Conservation (phyloP, 1,140 invertebrate species). For the Plectrocnemia conspersa region DNA sequence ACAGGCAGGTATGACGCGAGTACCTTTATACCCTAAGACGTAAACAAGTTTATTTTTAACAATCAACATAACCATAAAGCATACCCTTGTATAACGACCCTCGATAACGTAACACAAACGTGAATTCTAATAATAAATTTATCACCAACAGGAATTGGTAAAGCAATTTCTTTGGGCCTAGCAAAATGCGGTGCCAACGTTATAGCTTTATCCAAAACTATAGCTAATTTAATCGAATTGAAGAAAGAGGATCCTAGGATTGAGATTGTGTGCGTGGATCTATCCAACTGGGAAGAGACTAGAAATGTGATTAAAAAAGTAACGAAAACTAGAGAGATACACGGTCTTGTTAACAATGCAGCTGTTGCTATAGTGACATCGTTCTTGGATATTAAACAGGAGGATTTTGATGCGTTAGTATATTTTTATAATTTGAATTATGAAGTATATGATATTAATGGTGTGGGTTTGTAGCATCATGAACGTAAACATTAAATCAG, state of each 20-base stretch:
- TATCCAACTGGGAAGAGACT: slow-evolving; percentile 73
- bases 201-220: slow-evolving; percentile 67
- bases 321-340: slow-evolving; percentile 50
- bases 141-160: slow-evolving; percentile 79
- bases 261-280: slow-evolving; percentile 62
- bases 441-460: too few species aligned
- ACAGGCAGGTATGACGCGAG: too few species aligned
- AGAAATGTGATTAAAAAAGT: slow-evolving; percentile 49
- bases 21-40: too few species aligned
- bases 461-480: slow-evolving; percentile 61
- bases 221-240: slow-evolving; percentile 62
- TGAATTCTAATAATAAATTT: too few species aligned
- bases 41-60: too few species aligned
- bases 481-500: slow-evolving; percentile 78
- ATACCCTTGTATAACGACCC: too few species aligned
- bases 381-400: slow-evolving; percentile 61
- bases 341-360: slow-evolving; percentile 84
- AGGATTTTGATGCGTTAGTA: slow-evolving; percentile 68
- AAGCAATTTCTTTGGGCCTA: slow-evolving; percentile 62
- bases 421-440: not conserved
- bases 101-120: too few species aligned
- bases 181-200: slow-evolving; percentile 64
- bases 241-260: slow-evolving; percentile 60
- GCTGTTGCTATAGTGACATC: slow-evolving; percentile 57
- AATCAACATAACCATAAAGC: too few species aligned